A percentile compares a stretch with the other conserved stretches of the same genome.
phyloP scores from a whole-genome alignment of 2,888 invertebrate genomes.

The Lissonota sp. region DNA sequence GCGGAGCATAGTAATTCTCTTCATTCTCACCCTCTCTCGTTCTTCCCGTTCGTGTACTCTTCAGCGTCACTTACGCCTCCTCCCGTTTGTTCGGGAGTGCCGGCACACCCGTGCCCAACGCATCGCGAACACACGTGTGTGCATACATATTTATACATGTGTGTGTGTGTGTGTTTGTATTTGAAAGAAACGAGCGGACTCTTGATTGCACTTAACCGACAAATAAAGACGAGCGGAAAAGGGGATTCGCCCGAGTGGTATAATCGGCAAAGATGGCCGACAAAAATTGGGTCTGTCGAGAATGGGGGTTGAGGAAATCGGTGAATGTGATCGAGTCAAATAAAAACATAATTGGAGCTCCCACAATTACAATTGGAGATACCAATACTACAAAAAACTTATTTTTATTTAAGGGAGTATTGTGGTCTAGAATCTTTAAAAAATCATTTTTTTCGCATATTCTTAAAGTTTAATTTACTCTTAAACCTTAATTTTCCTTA shows the following conservation, averaged over 20 bases:
- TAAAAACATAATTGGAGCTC: too few relatives aligned
- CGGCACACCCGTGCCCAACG: background rate
- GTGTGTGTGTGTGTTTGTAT: background rate
- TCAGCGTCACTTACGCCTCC: constrained; percentile 1
- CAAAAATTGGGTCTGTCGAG: constrained; percentile 53
- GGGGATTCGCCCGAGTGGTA: constrained; percentile 30
- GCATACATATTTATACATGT: background rate
- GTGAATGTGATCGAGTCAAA: constrained; percentile 55
- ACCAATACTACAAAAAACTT: too few relatives aligned
- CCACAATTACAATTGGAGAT: too few relatives aligned
- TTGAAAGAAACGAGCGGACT: constrained; percentile 61
- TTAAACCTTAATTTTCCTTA: too few relatives aligned
- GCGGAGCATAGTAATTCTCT: constrained; percentile 39
- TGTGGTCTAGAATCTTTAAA: too few relatives aligned
- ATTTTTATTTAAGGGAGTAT: too few relatives aligned
- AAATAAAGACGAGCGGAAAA: constrained; percentile 66
- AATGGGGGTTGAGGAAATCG: constrained; percentile 68
- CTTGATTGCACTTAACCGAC: constrained; percentile 75
- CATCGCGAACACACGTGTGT: background rate
- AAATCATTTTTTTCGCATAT: too few relatives aligned
- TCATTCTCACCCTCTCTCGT: background rate
- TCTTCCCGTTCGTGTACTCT: background rate
- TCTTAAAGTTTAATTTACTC: too few relatives aligned
- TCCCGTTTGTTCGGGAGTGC: constrained; percentile 36
- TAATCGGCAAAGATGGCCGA: constrained; percentile 37